phyloP scores from a whole-genome alignment of 2,113 vertebrate genomes.

The Thoracochromis brauschi region DNA sequence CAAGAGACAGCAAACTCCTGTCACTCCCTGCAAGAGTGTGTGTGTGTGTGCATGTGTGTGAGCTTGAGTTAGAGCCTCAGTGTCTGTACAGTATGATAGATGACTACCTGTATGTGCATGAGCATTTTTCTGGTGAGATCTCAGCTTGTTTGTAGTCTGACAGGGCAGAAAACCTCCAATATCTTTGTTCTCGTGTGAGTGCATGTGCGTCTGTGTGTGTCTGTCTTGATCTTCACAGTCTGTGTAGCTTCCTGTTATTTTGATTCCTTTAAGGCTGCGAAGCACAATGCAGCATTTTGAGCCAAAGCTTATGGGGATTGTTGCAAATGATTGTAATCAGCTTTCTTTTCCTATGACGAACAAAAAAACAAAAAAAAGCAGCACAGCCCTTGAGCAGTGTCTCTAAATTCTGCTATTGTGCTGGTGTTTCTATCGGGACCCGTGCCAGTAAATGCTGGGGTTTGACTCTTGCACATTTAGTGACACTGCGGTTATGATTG shows the following conservation, averaged over 20 bases:
- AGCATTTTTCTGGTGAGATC: slow-evolving; percentile 9
- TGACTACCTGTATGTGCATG: not conserved
- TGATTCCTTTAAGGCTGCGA: not conserved
- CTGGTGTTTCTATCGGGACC: not conserved
- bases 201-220: not conserved
- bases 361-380: not conserved
- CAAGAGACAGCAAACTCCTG: slow-evolving; percentile 60
- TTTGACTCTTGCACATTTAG: not conserved
- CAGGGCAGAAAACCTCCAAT: slow-evolving; percentile 4
- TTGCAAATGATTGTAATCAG: not conserved
- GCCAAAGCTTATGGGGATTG: not conserved
- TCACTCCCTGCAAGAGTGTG: not conserved
- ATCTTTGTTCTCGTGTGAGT: not conserved
- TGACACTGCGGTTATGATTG: slow-evolving; percentile 25
- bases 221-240: not conserved
- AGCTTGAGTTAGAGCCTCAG: not conserved
- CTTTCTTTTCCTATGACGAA: not conserved
- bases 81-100: not conserved
- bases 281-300: slow-evolving; percentile 18
- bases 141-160: slow-evolving; percentile 15
- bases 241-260: not conserved
- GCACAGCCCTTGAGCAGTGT: not conserved
- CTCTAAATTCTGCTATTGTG: not conserved
- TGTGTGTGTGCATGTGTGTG: not conserved
- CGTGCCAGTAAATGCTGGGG: not conserved